phyloP scores from a whole-genome alignment of 2,888 invertebrate species.

The Thereva unica region DNA sequence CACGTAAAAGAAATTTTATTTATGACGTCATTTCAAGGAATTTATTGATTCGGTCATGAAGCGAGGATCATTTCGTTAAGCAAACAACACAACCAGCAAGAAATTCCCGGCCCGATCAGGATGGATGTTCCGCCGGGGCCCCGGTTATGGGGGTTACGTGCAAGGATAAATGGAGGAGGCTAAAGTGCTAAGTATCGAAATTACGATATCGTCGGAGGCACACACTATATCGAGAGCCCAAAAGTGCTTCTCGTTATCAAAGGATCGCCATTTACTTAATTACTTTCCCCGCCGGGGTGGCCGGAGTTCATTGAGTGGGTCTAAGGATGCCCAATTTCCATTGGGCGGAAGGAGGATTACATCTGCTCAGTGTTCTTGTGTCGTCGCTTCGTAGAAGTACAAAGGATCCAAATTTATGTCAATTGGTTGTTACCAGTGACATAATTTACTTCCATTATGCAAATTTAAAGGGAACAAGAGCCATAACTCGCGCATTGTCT shows the following conservation, averaged over 20 bases:
- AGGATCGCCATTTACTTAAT: slow-evolving; percentile 40
- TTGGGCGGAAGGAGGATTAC: neutral
- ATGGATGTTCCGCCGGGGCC: too few relatives aligned
- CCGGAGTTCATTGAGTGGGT: neutral
- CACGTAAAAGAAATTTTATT: slow-evolving; percentile 22
- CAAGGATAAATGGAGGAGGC: neutral
- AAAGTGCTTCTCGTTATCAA: slow-evolving; percentile 32
- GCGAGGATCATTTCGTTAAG: neutral
- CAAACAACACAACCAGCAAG: too few relatives aligned
- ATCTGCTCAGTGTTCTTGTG: slow-evolving; percentile 16
- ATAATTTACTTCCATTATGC: slow-evolving; percentile 43
- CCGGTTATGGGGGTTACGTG: too few relatives aligned
- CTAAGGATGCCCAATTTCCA: neutral
- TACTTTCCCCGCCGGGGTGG: slow-evolving; percentile 34
- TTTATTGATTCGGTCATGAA: slow-evolving; percentile 1
- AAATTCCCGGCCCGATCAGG: too few relatives aligned
- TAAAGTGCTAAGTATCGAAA: slow-evolving; percentile 6
- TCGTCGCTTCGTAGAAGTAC: slow-evolving; percentile 13
- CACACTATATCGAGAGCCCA: neutral
- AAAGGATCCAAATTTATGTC: slow-evolving; percentile 41
- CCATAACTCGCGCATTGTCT: slow-evolving; percentile 42
- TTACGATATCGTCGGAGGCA: neutral
- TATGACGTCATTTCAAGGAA: slow-evolving; percentile 8
- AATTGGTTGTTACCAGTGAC: slow-evolving; percentile 43
- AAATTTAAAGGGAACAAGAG: slow-evolving; percentile 41